These are phyloP conservation scores for Zaprionus tsacasi DNA, from an alignment of 1,140 invertebrate genomes.

Conservation along the genomic window DNA sequence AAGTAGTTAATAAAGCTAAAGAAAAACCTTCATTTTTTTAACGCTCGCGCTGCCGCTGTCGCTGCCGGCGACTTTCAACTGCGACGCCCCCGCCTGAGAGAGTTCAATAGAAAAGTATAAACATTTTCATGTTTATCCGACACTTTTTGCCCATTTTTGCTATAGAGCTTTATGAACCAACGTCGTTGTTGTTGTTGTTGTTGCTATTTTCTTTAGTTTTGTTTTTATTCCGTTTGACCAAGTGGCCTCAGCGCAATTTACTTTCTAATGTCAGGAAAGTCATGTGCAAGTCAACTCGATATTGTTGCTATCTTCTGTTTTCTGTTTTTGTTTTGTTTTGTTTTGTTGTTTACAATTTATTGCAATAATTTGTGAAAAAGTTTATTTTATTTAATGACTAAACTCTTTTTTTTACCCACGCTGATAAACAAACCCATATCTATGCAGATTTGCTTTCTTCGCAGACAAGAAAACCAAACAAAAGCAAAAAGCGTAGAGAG, in stretches of 20 bases:
- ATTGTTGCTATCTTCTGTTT: neutral
- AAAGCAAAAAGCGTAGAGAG: conserved; percentile 17
- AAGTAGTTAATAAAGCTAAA: conserved; percentile 28
- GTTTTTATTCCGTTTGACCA: conserved; percentile 62
- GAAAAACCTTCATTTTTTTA: conserved; percentile 41
- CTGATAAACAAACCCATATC: conserved; percentile 64
- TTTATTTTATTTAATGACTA: conserved; percentile 48
- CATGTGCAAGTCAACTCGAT: conserved; percentile 74
- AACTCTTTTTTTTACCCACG: conserved; percentile 50
- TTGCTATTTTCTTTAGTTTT: conserved; percentile 24
- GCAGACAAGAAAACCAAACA: conserved; percentile 9
- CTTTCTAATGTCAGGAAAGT: conserved; percentile 81
- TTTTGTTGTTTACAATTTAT: conserved; percentile 20
- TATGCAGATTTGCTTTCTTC: conserved; percentile 57
- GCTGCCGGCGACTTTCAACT: conserved; percentile 48
- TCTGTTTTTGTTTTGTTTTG: neutral
- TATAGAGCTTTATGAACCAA: conserved; percentile 37
- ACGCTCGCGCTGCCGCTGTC: conserved; percentile 4
- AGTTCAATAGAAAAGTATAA: conserved; percentile 54
- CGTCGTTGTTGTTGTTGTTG: no score
- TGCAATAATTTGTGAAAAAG: conserved; percentile 22
- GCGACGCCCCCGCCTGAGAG: conserved; percentile 10
- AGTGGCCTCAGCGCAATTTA: conserved; percentile 81
- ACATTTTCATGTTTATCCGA: conserved; percentile 47
- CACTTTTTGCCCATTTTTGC: conserved; percentile 42